These are phyloP conservation scores for Crepidodera aurea DNA, from an alignment of 2,888 invertebrate genomes.

Conservation along the genomic window DNA sequence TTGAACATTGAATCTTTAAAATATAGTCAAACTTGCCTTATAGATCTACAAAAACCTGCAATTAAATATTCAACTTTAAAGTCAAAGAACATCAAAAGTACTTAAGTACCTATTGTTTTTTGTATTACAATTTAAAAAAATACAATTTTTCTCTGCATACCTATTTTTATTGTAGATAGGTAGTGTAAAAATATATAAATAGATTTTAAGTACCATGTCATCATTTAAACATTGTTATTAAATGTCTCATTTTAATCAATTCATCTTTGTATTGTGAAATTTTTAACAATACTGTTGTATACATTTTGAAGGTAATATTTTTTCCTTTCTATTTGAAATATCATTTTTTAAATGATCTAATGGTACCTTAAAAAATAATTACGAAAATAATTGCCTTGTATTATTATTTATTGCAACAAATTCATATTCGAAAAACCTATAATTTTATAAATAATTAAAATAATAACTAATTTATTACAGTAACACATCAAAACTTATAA, in stretches of 20 bases:
- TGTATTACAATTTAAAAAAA: too few species aligned
- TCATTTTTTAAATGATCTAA: neutral
- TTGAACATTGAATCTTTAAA: too few species aligned
- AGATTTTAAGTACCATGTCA: neutral
- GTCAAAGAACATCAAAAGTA: too few species aligned
- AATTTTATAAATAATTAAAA: conserved; percentile 1
- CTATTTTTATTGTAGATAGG: neutral
- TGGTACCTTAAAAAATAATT: neutral
- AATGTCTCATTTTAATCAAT: neutral
- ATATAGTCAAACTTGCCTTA: too few species aligned
- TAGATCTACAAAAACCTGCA: too few species aligned
- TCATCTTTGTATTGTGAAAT: neutral
- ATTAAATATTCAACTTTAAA: too few species aligned
- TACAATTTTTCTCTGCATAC: conserved; percentile 9
- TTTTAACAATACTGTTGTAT: neutral
- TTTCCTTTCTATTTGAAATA: too few species aligned
- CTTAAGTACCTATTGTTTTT: too few species aligned
- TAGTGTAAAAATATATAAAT: neutral
- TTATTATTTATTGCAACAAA: conserved; percentile 17
- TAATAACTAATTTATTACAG: neutral
- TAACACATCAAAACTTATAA: too few species aligned
- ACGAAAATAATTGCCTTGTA: conserved; percentile 2
- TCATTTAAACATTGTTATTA: neutral
- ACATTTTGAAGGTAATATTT: too few species aligned
- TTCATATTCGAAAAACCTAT: neutral